Percentiles rank a stretch among this genome's conserved stretches.
phyloP scores from a whole-genome alignment of 2,113 vertebrate genomes.

The Heterotilapia buettikoferi region DNA sequence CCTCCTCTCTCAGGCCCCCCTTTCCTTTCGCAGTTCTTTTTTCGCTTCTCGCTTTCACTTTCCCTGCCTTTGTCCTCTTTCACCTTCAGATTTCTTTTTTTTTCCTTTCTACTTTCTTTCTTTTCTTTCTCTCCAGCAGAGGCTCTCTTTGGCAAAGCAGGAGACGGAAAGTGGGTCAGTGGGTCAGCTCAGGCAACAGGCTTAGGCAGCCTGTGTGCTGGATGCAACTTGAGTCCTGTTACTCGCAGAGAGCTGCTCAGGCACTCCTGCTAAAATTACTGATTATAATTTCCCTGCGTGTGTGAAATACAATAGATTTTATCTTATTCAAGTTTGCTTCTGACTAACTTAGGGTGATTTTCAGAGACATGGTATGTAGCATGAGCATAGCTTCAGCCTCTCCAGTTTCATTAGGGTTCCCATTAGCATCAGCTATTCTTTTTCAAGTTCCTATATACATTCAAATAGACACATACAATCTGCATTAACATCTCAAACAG shows the following conservation, averaged over 20 bases:
- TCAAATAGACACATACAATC: neutral
- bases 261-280: neutral
- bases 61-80: conserved; percentile 8
- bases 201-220: conserved; percentile 38
- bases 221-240: conserved; percentile 46
- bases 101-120: neutral
- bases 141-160: conserved; percentile 38
- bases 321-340: neutral
- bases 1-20: neutral
- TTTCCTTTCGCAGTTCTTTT: neutral
- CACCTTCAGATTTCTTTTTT: neutral
- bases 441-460: neutral
- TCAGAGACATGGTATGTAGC: neutral
- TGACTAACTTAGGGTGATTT: neutral
- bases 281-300: conserved; percentile 2
- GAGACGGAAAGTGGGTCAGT: conserved; percentile 70
- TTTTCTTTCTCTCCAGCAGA: conserved; percentile 24
- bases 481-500: neutral
- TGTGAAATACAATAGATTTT: neutral
- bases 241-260: conserved; percentile 3
- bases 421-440: neutral
- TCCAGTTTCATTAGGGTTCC: neutral
- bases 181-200: conserved; percentile 59
- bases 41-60: conserved; percentile 14
- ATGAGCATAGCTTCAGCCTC: neutral